These are phyloP conservation scores for Mallotus villosus DNA, from an alignment of 2,797 vertebrate genomes.

Conservation along the genomic window DNA sequence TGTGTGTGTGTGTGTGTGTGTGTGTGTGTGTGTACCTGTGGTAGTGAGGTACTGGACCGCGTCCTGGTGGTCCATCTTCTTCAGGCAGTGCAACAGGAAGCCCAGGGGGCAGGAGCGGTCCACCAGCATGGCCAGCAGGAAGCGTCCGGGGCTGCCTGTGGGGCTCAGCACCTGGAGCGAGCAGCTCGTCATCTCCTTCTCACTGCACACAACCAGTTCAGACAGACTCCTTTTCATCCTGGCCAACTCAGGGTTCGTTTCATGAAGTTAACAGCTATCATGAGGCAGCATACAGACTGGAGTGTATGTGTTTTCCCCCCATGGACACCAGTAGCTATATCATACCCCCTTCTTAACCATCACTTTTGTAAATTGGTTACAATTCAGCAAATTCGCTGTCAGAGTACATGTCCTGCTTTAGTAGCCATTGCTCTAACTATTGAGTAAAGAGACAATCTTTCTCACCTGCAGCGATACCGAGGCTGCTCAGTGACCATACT, in stretches of 20 bases:
- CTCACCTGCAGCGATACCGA: constrained; percentile 79
- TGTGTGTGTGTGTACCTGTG: constrained; percentile 49
- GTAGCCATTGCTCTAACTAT: too few species aligned
- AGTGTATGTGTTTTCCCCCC: too few species aligned
- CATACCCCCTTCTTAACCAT: too few species aligned
- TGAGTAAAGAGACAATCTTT: background rate
- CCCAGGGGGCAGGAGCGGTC: constrained; percentile 75
- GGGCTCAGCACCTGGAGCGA: constrained; percentile 81
- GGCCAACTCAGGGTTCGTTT: too few species aligned
- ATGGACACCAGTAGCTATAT: too few species aligned
- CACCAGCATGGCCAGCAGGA: constrained; percentile 74
- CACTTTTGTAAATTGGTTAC: too few species aligned
- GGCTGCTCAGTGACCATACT: constrained; percentile 62
- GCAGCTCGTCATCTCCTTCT: constrained; percentile 81
- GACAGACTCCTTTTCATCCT: background rate
- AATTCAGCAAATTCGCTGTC: too few species aligned
- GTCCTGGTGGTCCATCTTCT: constrained; percentile 76
- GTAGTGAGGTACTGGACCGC: constrained; percentile 73
- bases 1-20: background rate
- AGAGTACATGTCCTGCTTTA: too few species aligned
- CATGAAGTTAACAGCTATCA: too few species aligned
- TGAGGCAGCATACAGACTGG: too few species aligned
- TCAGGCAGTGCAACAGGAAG: constrained; percentile 77
- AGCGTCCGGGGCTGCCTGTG: constrained; percentile 76
- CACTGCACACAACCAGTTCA: constrained; percentile 57